Evolutionary conservation across 2,797 vertebrate species (phyloP), one percentile per base, ranked within the genome.

Genomic region (Choloepus didactylus): DNA sequence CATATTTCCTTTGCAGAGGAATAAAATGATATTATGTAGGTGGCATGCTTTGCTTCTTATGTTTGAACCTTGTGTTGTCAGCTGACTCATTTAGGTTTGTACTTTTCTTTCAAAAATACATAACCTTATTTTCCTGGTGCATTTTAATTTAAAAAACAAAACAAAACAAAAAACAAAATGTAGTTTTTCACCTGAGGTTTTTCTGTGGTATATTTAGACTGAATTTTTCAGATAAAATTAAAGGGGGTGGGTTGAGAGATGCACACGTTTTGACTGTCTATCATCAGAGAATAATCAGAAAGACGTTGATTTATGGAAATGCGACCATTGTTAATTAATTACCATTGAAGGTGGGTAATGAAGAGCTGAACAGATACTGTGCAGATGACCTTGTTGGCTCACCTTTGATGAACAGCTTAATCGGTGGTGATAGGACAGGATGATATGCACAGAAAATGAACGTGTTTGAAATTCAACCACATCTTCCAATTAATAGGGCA

Each of bases 401-500:
- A 98, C 98, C 98, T 98, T 97, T 98, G 98, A 98, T 98, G 97
- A 98, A 98, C 97, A 98, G 96, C 97, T 99, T 99, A 99, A 99
- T 99, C 97, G 98, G 97, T 95, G 95, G 98, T 98, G 99, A 98
- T 98, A 98, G 98, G 98, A 98, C 97, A 98, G 98, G 98, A 98
- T 99, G 98, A 98, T 99, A 98, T 98, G 98, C 98, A 98, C 98
- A 98, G 98, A 99, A 99, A 99, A 99, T 99, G 98, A 99, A 99
- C 99, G 99, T 98, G 98, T 99, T 99, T 98, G 98, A 98, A 98
- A 98, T 98, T 98, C 98, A 98, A 96, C 98, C 98, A 97, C 97
- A 97, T 98, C 98, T 98, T 98, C 98, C 99, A 99, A 99, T 99
- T 99, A 99, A 99, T 99, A 98, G 98, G 98, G 99, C 98, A 99